Conservation (phyloP, 1,140 invertebrate species). For the Ectropis grisescens region DNA sequence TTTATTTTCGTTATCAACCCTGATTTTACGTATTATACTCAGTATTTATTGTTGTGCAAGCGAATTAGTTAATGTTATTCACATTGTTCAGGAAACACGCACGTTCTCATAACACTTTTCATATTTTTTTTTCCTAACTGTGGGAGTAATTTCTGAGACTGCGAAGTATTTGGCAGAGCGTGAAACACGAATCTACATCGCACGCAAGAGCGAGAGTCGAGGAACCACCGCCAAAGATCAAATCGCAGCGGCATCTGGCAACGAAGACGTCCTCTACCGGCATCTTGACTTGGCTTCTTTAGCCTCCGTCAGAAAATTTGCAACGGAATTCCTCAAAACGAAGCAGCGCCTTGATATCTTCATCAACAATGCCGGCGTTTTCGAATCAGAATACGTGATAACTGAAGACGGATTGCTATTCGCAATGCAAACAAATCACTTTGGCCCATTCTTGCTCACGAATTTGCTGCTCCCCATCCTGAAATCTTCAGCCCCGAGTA, state of each 20-base stretch:
- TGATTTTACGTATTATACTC: too few species aligned
- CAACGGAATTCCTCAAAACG: constrained; percentile 70
- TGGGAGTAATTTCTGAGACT: constrained; percentile 88
- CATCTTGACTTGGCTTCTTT: constrained; percentile 84
- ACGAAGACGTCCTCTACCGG: constrained; percentile 50
- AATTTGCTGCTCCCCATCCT: constrained; percentile 77
- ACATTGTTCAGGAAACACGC: constrained; percentile 82
- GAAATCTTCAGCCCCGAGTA: constrained; percentile 80
- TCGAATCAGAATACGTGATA: constrained; percentile 26
- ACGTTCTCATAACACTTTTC: constrained; percentile 78
- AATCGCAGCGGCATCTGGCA: constrained; percentile 60
- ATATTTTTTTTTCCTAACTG: too few species aligned
- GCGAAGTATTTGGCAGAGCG: constrained; percentile 74
- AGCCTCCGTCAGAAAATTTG: constrained; percentile 81
- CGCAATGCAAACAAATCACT: constrained; percentile 89
- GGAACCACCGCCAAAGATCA: constrained; percentile 50
- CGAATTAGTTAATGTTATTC: constrained; percentile 83
- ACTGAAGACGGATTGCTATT: constrained; percentile 84
- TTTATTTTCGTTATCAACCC: too few species aligned
- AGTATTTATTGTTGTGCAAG: too few species aligned
- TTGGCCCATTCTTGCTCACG: constrained; percentile 87
- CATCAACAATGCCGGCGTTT: constrained; percentile 84
- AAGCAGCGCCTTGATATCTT: constrained; percentile 83
- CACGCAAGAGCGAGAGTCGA: constrained; percentile 79
- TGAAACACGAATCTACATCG: constrained; percentile 85